Conservation (phyloP, 2,888 invertebrate species). For the Lepidochrysops patricia region DNA sequence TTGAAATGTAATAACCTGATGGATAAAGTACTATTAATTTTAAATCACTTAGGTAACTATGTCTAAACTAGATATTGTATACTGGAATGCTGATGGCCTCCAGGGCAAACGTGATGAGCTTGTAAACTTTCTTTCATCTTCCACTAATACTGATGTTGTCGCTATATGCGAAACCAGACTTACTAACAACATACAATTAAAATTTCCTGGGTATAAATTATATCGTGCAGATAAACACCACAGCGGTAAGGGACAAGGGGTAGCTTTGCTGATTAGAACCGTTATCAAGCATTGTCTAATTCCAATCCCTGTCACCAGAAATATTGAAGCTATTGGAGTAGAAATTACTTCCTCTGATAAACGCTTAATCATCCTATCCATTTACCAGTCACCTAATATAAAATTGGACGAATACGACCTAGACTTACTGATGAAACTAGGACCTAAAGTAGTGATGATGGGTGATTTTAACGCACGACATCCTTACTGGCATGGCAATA, state of each 20-base stretch:
- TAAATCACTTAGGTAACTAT: neutral
- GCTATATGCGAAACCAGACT: neutral
- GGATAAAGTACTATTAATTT: neutral
- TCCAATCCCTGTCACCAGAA: neutral
- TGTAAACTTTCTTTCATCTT: no score
- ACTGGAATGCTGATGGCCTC: neutral
- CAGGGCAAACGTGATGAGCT: neutral
- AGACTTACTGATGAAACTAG: neutral
- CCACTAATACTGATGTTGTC: neutral
- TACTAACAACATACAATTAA: neutral
- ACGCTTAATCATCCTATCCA: slow-evolving; percentile 17
- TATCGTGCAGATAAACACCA: neutral
- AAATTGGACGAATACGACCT: slow-evolving; percentile 1
- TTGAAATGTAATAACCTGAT: neutral
- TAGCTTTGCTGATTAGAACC: neutral
- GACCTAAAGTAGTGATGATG: slow-evolving; percentile 3
- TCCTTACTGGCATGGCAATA: slow-evolving; percentile 11
- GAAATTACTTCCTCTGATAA: neutral
- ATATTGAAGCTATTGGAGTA: slow-evolving; percentile 10
- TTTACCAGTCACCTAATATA: slow-evolving; percentile 19
- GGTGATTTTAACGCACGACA: slow-evolving; percentile 18
- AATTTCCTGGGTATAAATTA: neutral
- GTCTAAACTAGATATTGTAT: neutral
- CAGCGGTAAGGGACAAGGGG: neutral
- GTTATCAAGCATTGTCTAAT: neutral